These are phyloP conservation scores for Denticeps clupeoides DNA, from an alignment of 2,797 vertebrate genomes.

Conservation along the genomic window DNA sequence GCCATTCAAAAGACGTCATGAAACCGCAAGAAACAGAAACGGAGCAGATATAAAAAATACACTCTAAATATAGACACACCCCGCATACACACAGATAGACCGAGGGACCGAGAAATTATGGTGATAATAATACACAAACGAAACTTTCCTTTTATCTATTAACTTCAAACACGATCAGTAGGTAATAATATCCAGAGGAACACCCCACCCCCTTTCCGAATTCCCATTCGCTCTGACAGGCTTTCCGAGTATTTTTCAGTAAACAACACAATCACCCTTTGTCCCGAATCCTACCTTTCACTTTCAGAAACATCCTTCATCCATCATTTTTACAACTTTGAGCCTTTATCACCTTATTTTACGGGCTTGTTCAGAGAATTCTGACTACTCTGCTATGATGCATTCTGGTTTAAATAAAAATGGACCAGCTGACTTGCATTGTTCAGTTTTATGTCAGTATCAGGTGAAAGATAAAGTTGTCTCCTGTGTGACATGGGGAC, in stretches of 20 bases:
- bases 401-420: conserved; percentile 18
- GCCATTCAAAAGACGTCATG: too few relatives aligned
- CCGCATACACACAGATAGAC: too few relatives aligned
- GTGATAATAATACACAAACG: too few relatives aligned
- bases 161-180: too few relatives aligned
- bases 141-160: too few relatives aligned
- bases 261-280: conserved; percentile 2
- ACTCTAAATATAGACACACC: too few relatives aligned
- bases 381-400: conserved; percentile 14
- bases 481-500: neutral
- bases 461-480: neutral
- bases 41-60: too few relatives aligned
- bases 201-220: too few relatives aligned
- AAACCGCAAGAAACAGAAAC: too few relatives aligned
- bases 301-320: conserved; percentile 15
- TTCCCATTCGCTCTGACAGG: too few relatives aligned
- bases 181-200: too few relatives aligned
- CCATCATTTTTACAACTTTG: conserved; percentile 24
- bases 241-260: neutral
- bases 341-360: conserved; percentile 26
- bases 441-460: conserved; percentile 9
- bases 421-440: conserved; percentile 1
- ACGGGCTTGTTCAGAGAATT: conserved; percentile 16
- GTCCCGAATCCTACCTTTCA: conserved; percentile 15
- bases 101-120: too few relatives aligned